Percentiles rank a stretch among this genome's conserved stretches.
Conservation (phyloP, 64 coral and sea anemone species). For the Stylophora pistillata region DNA sequence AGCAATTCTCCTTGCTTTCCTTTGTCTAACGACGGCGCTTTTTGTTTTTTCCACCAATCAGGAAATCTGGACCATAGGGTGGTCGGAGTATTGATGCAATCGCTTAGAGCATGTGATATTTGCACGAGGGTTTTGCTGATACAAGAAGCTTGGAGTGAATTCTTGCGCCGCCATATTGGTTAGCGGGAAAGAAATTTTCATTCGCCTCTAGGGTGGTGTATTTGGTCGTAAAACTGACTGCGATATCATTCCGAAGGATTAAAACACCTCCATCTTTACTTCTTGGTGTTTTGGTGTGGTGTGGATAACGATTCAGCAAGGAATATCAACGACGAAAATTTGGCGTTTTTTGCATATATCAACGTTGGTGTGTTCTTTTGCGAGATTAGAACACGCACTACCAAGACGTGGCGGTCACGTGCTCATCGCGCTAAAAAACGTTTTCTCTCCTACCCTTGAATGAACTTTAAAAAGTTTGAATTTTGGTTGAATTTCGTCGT, state of each 20-base stretch:
- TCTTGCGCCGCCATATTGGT: constrained; percentile 96
- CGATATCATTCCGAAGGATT: constrained; percentile 62
- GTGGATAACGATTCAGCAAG: constrained; percentile 2
- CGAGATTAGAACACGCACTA: constrained; percentile 98
- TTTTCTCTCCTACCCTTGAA: constrained; percentile 73
- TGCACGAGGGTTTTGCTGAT: constrained; percentile 88
- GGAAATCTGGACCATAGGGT: constrained; percentile 61
- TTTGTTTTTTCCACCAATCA: constrained; percentile 79
- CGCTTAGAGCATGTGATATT: constrained; percentile 75
- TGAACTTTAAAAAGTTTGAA: constrained; percentile 69
- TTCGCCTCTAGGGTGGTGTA: constrained; percentile 53
- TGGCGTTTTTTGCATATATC: constrained; percentile 97
- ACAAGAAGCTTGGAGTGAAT: constrained; percentile 88
- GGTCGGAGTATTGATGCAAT: constrained; percentile 77
- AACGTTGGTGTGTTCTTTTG: constrained; percentile 92
- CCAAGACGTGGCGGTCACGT: constrained; percentile 99
- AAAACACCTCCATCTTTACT: constrained; percentile 68
- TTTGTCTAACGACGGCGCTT: constrained; percentile 65
- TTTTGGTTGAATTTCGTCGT: constrained; percentile 38
- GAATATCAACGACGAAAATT: constrained; percentile 73
- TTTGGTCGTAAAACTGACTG: constrained; percentile 20
- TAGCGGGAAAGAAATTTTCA: constrained; percentile 68
- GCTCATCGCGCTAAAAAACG: constrained; percentile 83
- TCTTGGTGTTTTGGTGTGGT: background rate
- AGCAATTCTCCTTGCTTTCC: constrained; percentile 54